Evolutionary conservation across 2,113 vertebrate species (phyloP), one percentile per base, ranked within the genome.

Genomic region (Lycaon pictus): DNA sequence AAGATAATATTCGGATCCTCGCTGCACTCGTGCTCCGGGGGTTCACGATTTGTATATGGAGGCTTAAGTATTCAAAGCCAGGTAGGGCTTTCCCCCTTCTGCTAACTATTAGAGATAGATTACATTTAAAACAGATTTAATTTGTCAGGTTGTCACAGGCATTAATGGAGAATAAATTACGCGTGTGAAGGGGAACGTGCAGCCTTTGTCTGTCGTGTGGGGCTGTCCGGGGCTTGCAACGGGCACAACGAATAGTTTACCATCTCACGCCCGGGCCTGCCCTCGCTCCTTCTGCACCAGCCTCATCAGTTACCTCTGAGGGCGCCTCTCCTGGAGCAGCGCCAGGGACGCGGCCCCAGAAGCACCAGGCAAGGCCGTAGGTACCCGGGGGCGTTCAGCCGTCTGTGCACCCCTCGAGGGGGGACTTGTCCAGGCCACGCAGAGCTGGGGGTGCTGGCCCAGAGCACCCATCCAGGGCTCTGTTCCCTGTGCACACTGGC

Each of bases 61-160:
- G 51, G 60, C 95, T 81, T 76, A 94, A n/a, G 92, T 87, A 94
- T 94, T 98, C 48, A 5, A 55, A 67, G 56, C 43, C 55, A 72
- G 55, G 51, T 5, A 27, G 13, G 16, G 80, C 77, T 90, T 9
- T 65, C 67, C 83, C 96, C 29, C 77, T 63, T 67, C 32, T 91
- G 96, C 95, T 97, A 53, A 93, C 91, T 90, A 93, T 94, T 98
- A 93, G 93, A 89, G 97, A 69, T 53, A 97, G 98, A 97, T 97
- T 95, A 97, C 35, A 96, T 97, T 97, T 93, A 80, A 94, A 95
- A 95, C 82, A 91, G 90, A 93, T 58, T 91, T 96, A 51, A 85
- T 97, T 97, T 98, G 20, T 98, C 90, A 82, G 89, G 16, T 62
- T 98, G 96, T 95, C 86, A 55, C 20, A 27, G 69, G 95, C 95